These are phyloP conservation scores for Opisthograptis luteolata DNA, from an alignment of 2,888 invertebrate genomes.

Conservation along the genomic window DNA sequence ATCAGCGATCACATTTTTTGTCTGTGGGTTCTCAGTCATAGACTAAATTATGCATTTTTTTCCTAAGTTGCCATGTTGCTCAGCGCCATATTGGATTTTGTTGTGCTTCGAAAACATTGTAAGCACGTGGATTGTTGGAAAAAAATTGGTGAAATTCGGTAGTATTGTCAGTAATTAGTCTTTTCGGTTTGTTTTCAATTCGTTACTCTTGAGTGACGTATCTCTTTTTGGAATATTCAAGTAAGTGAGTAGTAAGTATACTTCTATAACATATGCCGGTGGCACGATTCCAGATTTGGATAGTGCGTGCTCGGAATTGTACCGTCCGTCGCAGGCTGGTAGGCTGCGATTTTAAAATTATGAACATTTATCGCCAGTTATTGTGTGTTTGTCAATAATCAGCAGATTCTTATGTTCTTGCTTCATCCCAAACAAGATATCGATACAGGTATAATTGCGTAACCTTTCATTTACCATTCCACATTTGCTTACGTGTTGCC, in stretches of 20 bases:
- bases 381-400: constrained; percentile 1
- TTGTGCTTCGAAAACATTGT: constrained; percentile 87
- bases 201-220: constrained; percentile 52
- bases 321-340: constrained; percentile 34
- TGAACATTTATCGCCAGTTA: constrained; percentile 9
- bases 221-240: constrained; percentile 59
- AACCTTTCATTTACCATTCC: constrained; percentile 79
- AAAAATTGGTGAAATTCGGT: constrained; percentile 73
- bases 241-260: constrained; percentile 77
- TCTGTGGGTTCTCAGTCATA: constrained; percentile 9
- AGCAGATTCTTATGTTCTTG: constrained; percentile 2
- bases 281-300: constrained; percentile 62
- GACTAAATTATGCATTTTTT: constrained; percentile 15
- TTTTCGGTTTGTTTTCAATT: constrained; percentile 56
- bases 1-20: too few species aligned
- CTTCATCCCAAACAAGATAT: constrained; percentile 39
- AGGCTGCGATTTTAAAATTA: constrained; percentile 27
- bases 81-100: constrained; percentile 87
- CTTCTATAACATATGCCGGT: constrained; percentile 60
- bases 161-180: constrained; percentile 63
- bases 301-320: constrained; percentile 48
- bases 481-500: constrained; percentile 82
- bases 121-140: constrained; percentile 87
- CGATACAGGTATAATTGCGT: constrained; percentile 76
- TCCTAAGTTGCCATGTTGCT: constrained; percentile 56